Evolutionary conservation across 2,113 vertebrate genomes (phyloP), one percentile per base, ranked within the genome.

Genomic region (Salminus brasiliensis): DNA sequence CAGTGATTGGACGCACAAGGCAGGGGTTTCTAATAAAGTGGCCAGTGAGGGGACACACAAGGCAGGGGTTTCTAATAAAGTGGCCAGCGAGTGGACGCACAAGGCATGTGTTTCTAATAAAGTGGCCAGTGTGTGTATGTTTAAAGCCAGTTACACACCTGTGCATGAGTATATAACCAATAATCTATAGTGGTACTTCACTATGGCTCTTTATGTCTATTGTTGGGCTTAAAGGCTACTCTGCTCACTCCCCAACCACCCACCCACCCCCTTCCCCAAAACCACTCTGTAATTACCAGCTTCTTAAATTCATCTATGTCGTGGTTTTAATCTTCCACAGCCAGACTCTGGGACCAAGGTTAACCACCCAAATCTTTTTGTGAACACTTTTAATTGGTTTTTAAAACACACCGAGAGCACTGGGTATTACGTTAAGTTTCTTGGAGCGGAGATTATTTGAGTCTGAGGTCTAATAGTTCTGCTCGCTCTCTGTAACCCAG

Each of bases 231-330:
- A 39, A 39, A 39, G 8, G 11, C 55, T 27, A 25, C 85, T 73
- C 39, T 21, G n/a, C n/a, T n/a, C n/a, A n/a, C 45, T 27, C 34
- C 83, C 79, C 79, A n/a, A n/a, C 25, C 68, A 21, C 30, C 16
- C 18, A 30, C 71, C 25, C 71, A 53, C 53, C 47, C 43, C 25
- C 53, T 23, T 21, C 70, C 39, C n/a, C 18, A 11, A 34, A 66
- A 45, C 72, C 60, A 34, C 9, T 70, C 77, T 87, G 82, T 81
- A 79, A 79, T 79, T 79, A 79, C 71, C 43, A 39, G 45, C 43
- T 12, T 27, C 41, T 72, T 60, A 41, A 65, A 79, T 79, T 65
- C 53, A 65, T 79, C 77, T 72, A 39, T 79, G 77, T 72, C 69
- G 29, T 39, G 27, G 77, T 41, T 79, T 79, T 72, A 79, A 79